A percentile compares a stretch with the other conserved stretches of the same genome.
Conservation (phyloP, 2,888 invertebrate species). For the Eristalis intricaria region DNA sequence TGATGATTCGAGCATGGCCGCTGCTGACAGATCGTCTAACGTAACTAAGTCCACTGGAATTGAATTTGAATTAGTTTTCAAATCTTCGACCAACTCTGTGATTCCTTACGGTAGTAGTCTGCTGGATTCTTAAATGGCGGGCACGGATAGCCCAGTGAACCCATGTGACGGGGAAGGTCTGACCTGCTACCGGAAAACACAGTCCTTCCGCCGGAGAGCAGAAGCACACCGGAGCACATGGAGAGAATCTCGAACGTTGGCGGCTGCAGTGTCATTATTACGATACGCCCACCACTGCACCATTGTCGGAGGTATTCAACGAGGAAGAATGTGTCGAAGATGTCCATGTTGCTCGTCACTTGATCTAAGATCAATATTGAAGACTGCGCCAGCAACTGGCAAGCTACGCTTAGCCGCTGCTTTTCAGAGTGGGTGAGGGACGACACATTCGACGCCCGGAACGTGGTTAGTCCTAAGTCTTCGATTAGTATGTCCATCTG, state of each 20-base stretch:
- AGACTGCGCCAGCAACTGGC: constrained; percentile 92
- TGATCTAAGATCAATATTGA: constrained; percentile 94
- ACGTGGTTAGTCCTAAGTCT: constrained; percentile 94
- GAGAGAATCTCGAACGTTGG: constrained; percentile 97
- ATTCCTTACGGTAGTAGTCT: constrained; percentile 93
- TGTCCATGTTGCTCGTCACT: constrained; percentile 87
- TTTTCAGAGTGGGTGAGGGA: constrained; percentile 94
- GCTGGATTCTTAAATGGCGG: constrained; percentile 98
- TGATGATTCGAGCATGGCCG: constrained; percentile 96
- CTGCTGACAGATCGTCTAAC: constrained; percentile 94
- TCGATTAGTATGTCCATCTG: constrained; percentile 94
- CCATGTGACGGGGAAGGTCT: constrained; percentile 96
- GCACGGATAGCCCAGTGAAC: constrained; percentile 94
- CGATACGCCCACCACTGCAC: constrained; percentile 88
- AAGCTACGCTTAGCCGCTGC: constrained; percentile 93
- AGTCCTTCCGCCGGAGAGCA: constrained; percentile 94
- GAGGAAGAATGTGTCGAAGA: constrained; percentile 97
- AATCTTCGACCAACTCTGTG: no score
- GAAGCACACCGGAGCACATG: constrained; percentile 88
- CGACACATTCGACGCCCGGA: constrained; percentile 92
- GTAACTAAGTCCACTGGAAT: constrained; percentile 95
- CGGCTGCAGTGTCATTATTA: constrained; percentile 95
- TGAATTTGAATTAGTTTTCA: constrained; percentile 1
- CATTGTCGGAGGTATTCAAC: constrained; percentile 97
- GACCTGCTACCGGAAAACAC: constrained; percentile 95